A percentile compares a stretch with the other conserved stretches of the same genome.
Evolutionary conservation across 1,140 invertebrate genomes (phyloP).

Genomic region (Drosophila nigromelanica): DNA sequence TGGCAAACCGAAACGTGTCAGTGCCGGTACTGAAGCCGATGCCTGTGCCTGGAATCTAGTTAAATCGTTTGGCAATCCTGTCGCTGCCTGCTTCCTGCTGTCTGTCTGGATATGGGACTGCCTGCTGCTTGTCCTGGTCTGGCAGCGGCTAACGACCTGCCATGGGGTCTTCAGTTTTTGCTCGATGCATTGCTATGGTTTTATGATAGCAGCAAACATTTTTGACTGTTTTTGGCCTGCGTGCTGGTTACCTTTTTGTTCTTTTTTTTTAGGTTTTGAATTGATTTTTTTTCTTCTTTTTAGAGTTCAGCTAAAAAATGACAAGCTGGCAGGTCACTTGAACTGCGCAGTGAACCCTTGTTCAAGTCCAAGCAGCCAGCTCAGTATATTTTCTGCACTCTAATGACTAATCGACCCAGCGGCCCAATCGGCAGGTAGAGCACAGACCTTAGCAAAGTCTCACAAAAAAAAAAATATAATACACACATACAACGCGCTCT

Average conservation of each 20-base stretch:
- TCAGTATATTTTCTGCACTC: conserved; percentile 39
- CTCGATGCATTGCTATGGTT: conserved; percentile 71
- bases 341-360: conserved; percentile 35
- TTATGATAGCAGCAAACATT: conserved; percentile 70
- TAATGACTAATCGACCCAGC: conserved; percentile 77
- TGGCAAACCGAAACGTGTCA: conserved; percentile 30
- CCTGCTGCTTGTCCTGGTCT: conserved; percentile 57
- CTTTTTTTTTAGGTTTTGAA: background rate
- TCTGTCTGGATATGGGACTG: conserved; percentile 27
- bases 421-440: conserved; percentile 56
- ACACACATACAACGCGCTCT: conserved; percentile 44
- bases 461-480: background rate
- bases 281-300: conserved; percentile 20
- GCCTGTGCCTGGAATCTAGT: background rate
- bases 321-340: conserved; percentile 61
- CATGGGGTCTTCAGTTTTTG: conserved; percentile 26
- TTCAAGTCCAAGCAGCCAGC: conserved; percentile 4
- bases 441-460: conserved; percentile 41
- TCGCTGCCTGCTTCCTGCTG: conserved; percentile 10
- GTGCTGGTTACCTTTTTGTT: conserved; percentile 25
- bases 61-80: conserved; percentile 30
- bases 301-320: conserved; percentile 41
- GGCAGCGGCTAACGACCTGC: conserved; percentile 61
- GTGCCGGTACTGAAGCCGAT: no score
- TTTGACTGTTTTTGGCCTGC: conserved; percentile 58